Evolutionary conservation across 2,888 invertebrate species (phyloP).

Genomic region (Xanthostigma xanthostigma): DNA sequence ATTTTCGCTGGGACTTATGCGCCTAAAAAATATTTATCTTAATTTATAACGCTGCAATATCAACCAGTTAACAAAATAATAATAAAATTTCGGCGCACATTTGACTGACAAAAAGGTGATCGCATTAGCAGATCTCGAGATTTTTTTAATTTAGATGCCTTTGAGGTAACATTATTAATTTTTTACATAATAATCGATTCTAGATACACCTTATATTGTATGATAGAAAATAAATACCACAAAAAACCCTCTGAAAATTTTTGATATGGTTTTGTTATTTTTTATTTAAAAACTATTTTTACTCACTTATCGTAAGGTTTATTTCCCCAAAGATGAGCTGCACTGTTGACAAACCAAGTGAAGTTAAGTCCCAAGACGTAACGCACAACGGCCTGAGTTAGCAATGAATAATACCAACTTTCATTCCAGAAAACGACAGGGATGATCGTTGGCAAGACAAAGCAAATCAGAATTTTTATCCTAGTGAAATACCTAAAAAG

Average conservation of each 20-base stretch:
- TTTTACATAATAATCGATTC: constrained; percentile 12
- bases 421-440: constrained; percentile 62
- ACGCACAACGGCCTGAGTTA: constrained; percentile 50
- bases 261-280: not conserved
- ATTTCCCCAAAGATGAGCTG: constrained; percentile 65
- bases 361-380: constrained; percentile 62
- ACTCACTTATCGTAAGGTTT: constrained; percentile 57
- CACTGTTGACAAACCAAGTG: constrained; percentile 84
- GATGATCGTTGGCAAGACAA: constrained; percentile 53
- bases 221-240: too few species aligned
- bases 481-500: constrained; percentile 44
- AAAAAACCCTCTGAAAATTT: not conserved
- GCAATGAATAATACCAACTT: constrained; percentile 44
- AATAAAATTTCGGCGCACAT: not conserved
- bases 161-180: not conserved
- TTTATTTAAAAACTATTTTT: not conserved
- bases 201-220: not conserved
- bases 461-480: constrained; percentile 51
- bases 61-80: not conserved
- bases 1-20: constrained; percentile 38
- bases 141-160: not conserved
- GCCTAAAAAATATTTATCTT: constrained; percentile 19
- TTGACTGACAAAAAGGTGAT: not conserved
- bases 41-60: not conserved
- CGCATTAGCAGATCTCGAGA: not conserved